A percentile compares a stretch with the other conserved stretches of the same genome.
Evolutionary conservation across 2,113 vertebrate genomes (phyloP).

Genomic region (Picathartes gymnocephalus): DNA sequence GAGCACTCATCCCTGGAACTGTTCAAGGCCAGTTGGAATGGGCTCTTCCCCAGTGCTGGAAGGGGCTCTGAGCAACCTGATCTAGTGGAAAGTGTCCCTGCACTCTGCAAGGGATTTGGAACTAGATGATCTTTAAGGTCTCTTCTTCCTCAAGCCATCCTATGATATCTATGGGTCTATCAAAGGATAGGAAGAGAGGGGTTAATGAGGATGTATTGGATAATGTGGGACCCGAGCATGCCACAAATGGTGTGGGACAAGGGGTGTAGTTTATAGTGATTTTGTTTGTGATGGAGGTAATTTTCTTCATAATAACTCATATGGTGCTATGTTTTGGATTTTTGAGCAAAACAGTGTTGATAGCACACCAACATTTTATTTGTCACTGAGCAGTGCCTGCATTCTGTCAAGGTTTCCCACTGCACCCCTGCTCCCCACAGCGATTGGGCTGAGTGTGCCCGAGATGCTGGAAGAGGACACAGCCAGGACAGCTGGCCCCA

Average conservation of each 20-base stretch:
- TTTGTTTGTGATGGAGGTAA: not conserved
- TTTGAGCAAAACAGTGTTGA: not conserved
- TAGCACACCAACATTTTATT: not conserved
- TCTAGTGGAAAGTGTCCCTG: not conserved
- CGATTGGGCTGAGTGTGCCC: accelerated
- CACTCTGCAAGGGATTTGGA: not conserved
- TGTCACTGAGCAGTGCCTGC: not conserved
- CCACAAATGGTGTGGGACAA: not conserved
- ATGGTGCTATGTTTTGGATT: not conserved
- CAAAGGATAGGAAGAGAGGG: not conserved
- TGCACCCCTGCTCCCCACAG: not conserved
- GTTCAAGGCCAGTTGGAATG: not conserved
- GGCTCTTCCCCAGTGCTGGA: not conserved
- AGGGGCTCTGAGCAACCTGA: not conserved
- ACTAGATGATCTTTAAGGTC: not conserved
- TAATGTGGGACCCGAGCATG: not conserved
- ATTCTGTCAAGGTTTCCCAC: not conserved
- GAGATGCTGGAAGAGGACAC: not conserved
- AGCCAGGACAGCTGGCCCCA: not conserved
- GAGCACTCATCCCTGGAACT: not conserved
- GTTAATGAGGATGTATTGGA: not conserved
- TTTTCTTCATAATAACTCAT: not conserved
- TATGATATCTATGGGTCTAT: not conserved
- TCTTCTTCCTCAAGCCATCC: not conserved
- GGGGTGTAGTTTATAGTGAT: not conserved